phyloP scores from a whole-genome alignment of 2,113 vertebrate species.

The Gymnarchus niloticus region DNA sequence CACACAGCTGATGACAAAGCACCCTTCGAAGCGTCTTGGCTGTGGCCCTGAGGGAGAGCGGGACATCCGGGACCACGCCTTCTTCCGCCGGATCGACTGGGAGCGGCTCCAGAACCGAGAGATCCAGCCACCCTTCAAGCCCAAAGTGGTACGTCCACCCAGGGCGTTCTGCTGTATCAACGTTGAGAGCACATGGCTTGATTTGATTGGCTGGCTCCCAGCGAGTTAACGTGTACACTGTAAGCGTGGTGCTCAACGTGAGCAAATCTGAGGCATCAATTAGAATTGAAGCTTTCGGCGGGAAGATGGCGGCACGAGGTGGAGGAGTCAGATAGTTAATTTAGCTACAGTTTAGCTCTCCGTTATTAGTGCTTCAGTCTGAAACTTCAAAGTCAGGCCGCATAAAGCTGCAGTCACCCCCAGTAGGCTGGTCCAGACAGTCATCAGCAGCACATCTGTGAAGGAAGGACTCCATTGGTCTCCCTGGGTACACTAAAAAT shows the following conservation, averaged over 20 bases:
- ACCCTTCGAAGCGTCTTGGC: slow-evolving; percentile 90
- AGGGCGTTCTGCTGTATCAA: background rate
- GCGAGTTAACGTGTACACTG: background rate
- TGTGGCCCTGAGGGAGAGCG: slow-evolving; percentile 83
- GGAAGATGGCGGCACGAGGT: background rate
- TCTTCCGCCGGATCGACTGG: slow-evolving; percentile 98
- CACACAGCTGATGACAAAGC: slow-evolving; percentile 90
- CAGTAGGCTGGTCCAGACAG: too few relatives aligned
- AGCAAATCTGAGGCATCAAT: background rate
- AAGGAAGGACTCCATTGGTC: background rate
- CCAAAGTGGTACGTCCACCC: slow-evolving; percentile 86
- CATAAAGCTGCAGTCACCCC: background rate
- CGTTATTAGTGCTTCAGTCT: background rate
- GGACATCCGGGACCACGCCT: slow-evolving; percentile 88
- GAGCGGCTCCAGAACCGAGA: slow-evolving; percentile 85
- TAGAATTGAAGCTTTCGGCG: background rate
- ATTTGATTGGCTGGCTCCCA: background rate
- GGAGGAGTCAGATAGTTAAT: background rate
- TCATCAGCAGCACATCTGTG: background rate
- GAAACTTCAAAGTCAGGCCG: background rate
- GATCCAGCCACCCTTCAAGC: slow-evolving; percentile 95
- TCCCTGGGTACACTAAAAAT: background rate
- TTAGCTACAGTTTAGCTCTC: background rate
- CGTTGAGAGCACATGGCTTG: background rate
- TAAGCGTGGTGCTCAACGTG: background rate